These are phyloP conservation scores for Varanus salvator DNA, from an alignment of 2,113 vertebrate genomes.

Conservation along the genomic window DNA sequence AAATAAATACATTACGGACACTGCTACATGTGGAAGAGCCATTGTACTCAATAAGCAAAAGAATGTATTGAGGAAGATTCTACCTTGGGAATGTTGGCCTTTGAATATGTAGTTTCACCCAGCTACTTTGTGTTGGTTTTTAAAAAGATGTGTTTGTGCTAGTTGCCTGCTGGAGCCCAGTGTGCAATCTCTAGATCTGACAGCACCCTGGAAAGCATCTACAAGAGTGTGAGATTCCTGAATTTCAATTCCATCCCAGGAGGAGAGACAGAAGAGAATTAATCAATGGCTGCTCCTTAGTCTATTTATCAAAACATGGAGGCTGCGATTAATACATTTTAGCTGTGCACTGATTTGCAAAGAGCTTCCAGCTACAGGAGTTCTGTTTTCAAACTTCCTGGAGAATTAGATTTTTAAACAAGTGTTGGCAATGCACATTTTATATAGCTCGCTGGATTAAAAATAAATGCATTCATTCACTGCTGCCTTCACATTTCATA, in stretches of 20 bases:
- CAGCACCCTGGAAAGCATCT: background rate
- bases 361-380: background rate
- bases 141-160: background rate
- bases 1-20: background rate
- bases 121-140: background rate
- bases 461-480: background rate
- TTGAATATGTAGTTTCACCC: background rate
- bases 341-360: background rate
- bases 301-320: conserved; percentile 34
- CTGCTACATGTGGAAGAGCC: background rate
- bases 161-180: background rate
- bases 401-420: conserved; percentile 26
- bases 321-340: conserved; percentile 21
- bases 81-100: background rate
- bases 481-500: background rate
- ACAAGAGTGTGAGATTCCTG: background rate
- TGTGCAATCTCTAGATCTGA: conserved; percentile 15
- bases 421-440: background rate
- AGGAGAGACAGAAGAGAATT: conserved; percentile 7
- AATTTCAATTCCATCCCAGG: conserved; percentile 25
- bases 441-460: background rate
- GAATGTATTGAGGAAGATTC: background rate
- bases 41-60: background rate
- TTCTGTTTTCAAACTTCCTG: conserved; percentile 4
- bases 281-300: background rate